Conservation (phyloP, 2,797 vertebrate genomes). For the Emydoidea blandingii region DNA sequence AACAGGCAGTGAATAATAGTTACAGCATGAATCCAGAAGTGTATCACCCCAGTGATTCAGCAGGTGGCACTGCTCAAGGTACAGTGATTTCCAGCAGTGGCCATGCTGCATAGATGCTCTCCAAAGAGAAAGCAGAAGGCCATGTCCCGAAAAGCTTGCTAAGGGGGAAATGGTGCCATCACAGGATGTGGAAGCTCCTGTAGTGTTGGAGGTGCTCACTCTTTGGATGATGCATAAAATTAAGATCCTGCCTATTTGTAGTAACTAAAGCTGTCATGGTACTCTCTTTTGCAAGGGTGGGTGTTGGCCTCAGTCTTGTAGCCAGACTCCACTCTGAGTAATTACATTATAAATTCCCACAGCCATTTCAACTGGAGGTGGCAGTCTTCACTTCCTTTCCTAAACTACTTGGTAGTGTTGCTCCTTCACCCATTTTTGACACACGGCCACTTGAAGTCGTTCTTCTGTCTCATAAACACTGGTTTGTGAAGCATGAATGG, state of each 20-base stretch:
- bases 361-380: not conserved
- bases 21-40: not conserved
- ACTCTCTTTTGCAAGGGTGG: not conserved
- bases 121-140: not conserved
- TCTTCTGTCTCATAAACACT: not conserved
- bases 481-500: not conserved
- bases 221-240: not conserved
- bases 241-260: not conserved
- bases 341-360: not conserved
- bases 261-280: not conserved
- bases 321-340: not conserved
- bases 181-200: not conserved
- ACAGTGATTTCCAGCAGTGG: not conserved
- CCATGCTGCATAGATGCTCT: not conserved
- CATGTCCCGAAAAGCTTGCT: not conserved
- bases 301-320: not conserved
- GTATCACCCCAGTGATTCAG: not conserved
- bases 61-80: not conserved
- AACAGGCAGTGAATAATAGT: not conserved
- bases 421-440: not conserved
- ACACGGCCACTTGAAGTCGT: not conserved
- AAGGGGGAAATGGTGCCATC: not conserved
- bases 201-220: not conserved
- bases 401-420: not conserved
- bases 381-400: not conserved